Evolutionary conservation across 2,888 invertebrate genomes (phyloP).

Genomic region (Platycnemis pennipes): DNA sequence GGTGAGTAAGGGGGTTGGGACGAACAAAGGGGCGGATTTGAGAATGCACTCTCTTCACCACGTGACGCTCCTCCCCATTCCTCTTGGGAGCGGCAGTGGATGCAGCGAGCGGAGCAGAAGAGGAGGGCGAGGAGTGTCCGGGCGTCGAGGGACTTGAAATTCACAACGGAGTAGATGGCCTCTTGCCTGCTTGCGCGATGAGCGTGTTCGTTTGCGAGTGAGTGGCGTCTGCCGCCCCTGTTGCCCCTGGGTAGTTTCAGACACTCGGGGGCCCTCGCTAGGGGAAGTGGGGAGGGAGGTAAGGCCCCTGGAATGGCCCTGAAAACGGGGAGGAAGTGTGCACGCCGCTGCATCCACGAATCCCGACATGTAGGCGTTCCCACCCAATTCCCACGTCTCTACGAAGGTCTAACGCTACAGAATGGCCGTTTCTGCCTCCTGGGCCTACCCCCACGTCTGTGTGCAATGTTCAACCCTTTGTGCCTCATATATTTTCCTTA

Average conservation of each 20-base stretch:
- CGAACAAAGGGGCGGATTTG: not conserved
- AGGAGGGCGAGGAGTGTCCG: not conserved
- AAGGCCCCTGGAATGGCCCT: not conserved
- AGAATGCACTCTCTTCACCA: not conserved
- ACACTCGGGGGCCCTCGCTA: not conserved
- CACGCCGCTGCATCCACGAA: not conserved
- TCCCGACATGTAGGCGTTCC: not conserved
- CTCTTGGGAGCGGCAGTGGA: not conserved
- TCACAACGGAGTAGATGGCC: not conserved
- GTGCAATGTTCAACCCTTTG: too few relatives aligned
- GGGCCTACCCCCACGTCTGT: too few relatives aligned
- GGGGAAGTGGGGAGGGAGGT: not conserved
- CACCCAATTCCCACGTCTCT: slow-evolving; percentile 7
- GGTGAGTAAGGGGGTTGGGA: too few relatives aligned
- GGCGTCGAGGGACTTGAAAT: not conserved
- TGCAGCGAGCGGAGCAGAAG: not conserved
- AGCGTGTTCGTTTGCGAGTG: slow-evolving; percentile 29
- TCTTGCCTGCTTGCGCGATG: not conserved
- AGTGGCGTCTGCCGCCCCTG: too few relatives aligned
- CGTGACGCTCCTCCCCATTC: not conserved
- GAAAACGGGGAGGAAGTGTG: not conserved
- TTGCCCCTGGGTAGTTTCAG: too few relatives aligned
- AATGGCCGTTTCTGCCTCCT: not conserved
- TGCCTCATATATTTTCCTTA: too few relatives aligned
- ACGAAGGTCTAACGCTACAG: too few relatives aligned